Evolutionary conservation across 2,797 vertebrate genomes (phyloP).

Genomic region (Lacerta viridis): DNA sequence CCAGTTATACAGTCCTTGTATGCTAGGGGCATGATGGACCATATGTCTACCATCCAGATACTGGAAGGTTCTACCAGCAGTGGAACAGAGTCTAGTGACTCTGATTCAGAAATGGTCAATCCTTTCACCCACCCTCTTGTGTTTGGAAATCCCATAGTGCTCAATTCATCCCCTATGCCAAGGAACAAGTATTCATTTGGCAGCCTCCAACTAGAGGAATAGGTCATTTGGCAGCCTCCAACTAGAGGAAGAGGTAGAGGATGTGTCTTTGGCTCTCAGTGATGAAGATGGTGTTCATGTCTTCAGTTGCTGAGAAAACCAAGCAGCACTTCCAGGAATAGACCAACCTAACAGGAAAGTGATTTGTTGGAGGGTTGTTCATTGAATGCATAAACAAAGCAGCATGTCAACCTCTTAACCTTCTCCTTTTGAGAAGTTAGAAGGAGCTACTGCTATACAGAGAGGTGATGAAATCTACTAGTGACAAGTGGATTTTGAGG

Average conservation of each 20-base stretch:
- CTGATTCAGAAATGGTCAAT: conserved; percentile 82
- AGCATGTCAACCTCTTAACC: conserved; percentile 15
- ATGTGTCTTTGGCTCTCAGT: conserved; percentile 82
- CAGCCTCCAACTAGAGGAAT: conserved; percentile 88
- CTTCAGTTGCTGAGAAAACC: conserved; percentile 82
- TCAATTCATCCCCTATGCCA: conserved; percentile 82
- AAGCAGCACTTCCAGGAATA: neutral
- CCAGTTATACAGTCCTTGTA: conserved; percentile 71
- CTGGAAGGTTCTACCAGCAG: conserved; percentile 89
- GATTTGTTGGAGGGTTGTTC: conserved; percentile 20
- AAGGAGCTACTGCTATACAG: conserved; percentile 26
- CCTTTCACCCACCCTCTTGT: conserved; percentile 80
- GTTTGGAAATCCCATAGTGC: conserved; percentile 78
- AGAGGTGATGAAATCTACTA: conserved; percentile 37
- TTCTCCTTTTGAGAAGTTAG: conserved; percentile 29
- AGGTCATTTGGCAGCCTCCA: conserved; percentile 86
- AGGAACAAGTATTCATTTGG: conserved; percentile 87
- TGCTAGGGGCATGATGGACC: conserved; percentile 65
- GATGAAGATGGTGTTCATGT: conserved; percentile 86
- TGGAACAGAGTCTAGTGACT: conserved; percentile 93
- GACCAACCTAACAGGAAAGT: neutral
- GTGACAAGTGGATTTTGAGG: conserved; percentile 47
- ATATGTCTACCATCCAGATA: conserved; percentile 84
- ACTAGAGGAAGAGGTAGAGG: conserved; percentile 86
- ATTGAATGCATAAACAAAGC: conserved; percentile 8